These are phyloP conservation scores for Cossypha polioptera DNA, from an alignment of 2,797 vertebrate species.

Conservation along the genomic window DNA sequence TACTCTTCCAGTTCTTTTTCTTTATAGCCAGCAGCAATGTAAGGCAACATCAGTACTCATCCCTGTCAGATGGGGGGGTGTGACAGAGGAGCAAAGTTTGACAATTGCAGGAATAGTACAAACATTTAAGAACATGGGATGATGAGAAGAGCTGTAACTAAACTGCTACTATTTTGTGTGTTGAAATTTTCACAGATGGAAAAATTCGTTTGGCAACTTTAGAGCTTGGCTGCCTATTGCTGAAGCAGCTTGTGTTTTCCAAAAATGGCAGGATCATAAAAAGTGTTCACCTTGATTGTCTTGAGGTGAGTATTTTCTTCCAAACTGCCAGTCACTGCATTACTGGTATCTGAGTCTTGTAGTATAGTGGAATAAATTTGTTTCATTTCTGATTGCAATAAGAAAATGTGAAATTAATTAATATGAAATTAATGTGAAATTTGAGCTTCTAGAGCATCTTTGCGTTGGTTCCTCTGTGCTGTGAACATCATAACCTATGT, in stretches of 20 bases:
- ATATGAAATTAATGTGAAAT: neutral
- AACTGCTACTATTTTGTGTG: neutral
- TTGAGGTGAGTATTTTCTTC: constrained; percentile 82
- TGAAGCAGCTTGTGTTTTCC: constrained; percentile 91
- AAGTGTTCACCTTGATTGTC: constrained; percentile 92
- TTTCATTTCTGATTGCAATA: neutral
- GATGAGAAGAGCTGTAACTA: neutral
- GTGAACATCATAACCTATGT: neutral
- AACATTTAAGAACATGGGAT: neutral
- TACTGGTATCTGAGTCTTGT: neutral
- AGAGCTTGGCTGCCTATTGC: constrained; percentile 91
- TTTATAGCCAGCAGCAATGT: neutral
- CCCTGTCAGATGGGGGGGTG: neutral
- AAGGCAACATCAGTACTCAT: neutral
- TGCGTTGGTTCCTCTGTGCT: neutral
- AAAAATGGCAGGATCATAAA: constrained; percentile 87
- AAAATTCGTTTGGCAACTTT: constrained; percentile 92
- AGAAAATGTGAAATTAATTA: neutral
- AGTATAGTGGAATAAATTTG: neutral
- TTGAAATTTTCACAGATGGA: constrained; percentile 79
- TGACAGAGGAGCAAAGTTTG: neutral
- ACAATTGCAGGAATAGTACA: neutral
- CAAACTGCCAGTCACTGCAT: neutral
- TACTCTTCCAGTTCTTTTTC: neutral
- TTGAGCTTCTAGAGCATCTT: neutral